Conservation (phyloP, 1,140 invertebrate species). For the Leptinotarsa undecemlineata region DNA sequence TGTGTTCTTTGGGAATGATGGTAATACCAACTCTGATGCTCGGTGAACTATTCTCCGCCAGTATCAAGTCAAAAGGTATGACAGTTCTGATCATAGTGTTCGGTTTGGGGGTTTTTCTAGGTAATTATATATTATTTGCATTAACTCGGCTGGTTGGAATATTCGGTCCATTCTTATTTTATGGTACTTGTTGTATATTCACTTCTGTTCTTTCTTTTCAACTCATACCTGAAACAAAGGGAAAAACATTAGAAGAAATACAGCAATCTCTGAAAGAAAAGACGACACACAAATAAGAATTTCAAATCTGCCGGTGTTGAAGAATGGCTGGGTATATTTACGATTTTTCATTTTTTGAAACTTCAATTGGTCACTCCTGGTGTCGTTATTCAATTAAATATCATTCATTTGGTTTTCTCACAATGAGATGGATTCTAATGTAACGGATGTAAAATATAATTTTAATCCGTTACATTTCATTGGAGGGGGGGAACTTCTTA, state of each 20-base stretch:
- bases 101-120: slow-evolving; percentile 43
- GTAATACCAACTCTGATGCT: slow-evolving; percentile 47
- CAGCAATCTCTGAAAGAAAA: slow-evolving; percentile 65
- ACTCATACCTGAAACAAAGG: slow-evolving; percentile 89
- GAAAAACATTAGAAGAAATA: slow-evolving; percentile 84
- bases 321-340: no score
- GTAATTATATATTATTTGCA: slow-evolving; percentile 52
- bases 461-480: no score
- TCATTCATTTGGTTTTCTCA: no score
- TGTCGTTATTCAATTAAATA: no score
- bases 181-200: slow-evolving; percentile 71
- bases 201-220: slow-evolving; percentile 78
- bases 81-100: slow-evolving; percentile 35
- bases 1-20: slow-evolving; percentile 43
- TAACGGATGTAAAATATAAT: no score
- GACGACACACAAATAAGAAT: no score
- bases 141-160: slow-evolving; percentile 62
- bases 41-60: slow-evolving; percentile 48
- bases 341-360: no score
- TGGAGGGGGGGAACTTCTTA: no score
- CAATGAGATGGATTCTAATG: no score
- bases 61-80: slow-evolving; percentile 45
- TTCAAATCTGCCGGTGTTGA: no score
- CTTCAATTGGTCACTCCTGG: no score
- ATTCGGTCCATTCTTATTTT: slow-evolving; percentile 79